A percentile compares a stretch with the other conserved stretches of the same genome.
Conservation (phyloP, 2,797 vertebrate genomes). For the Hipposideros larvatus region DNA sequence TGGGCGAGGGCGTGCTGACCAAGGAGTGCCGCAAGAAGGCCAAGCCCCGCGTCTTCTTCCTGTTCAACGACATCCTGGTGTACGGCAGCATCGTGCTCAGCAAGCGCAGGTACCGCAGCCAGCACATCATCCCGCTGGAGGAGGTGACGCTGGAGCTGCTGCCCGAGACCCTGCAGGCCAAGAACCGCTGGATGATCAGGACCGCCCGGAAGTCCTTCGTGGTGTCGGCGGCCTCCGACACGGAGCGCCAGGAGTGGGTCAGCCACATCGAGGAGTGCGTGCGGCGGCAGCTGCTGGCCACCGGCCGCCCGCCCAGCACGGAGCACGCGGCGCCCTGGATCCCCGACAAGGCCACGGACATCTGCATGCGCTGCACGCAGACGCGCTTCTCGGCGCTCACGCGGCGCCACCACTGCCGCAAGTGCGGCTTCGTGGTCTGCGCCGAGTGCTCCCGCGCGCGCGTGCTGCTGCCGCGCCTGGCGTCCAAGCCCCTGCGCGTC, state of each 20-base stretch:
- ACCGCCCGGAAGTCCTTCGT: conserved; percentile 95
- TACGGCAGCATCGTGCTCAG: conserved; percentile 93
- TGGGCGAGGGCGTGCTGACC: conserved; percentile 94
- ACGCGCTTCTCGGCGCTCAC: conserved; percentile 89
- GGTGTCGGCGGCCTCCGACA: conserved; percentile 90
- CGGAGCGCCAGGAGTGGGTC: conserved; percentile 95
- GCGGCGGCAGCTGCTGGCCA: conserved; percentile 85
- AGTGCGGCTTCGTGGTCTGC: conserved; percentile 96
- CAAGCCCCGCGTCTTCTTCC: conserved; percentile 93
- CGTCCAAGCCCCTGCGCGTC: conserved; percentile 90
- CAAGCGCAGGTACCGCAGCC: conserved; percentile 92
- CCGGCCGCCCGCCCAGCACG: conserved; percentile 72
- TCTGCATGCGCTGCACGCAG: conserved; percentile 95
- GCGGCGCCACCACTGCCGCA: conserved; percentile 95
- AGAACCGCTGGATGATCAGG: conserved; percentile 95
- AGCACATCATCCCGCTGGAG: conserved; percentile 93
- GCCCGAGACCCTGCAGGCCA: conserved; percentile 89
- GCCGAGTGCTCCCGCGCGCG: conserved; percentile 91
- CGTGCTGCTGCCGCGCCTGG: conserved; percentile 90
- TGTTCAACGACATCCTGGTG: conserved; percentile 96
- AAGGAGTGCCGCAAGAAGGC: conserved; percentile 94
- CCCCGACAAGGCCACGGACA: conserved; percentile 91
- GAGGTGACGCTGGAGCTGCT: conserved; percentile 91
- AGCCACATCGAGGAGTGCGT: conserved; percentile 91
- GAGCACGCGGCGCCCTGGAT: conserved; percentile 93